Percentiles rank a stretch among this genome's conserved stretches.
phyloP scores from a whole-genome alignment of 2,797 vertebrate species.

The Vespertilio murinus region DNA sequence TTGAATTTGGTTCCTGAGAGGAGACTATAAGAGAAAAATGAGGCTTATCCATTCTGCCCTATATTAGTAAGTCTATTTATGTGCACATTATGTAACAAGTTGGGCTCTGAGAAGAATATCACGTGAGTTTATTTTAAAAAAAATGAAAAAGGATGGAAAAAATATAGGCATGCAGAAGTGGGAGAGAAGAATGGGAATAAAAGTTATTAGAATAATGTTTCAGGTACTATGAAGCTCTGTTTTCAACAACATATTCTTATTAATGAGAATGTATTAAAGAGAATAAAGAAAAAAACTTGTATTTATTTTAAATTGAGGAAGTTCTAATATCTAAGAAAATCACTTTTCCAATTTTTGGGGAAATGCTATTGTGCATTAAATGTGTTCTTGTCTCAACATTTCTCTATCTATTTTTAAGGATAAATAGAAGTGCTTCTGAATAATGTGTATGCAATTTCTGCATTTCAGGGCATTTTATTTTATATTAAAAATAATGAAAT shows the following conservation, averaged over 20 bases:
- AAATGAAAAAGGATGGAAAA: background rate
- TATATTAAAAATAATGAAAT: conserved; percentile 59
- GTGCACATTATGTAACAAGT: conserved; percentile 60
- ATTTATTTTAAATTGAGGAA: conserved; percentile 27
- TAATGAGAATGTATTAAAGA: background rate
- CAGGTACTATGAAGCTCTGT: background rate
- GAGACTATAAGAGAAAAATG: conserved; percentile 61
- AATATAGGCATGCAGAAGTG: background rate
- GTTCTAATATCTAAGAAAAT: conserved; percentile 21
- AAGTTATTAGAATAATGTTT: background rate
- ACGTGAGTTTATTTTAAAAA: conserved; percentile 23
- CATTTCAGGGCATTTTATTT: conserved; percentile 68
- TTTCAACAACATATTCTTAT: background rate
- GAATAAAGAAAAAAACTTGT: background rate
- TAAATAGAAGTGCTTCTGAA: conserved; percentile 72
- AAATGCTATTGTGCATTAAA: conserved; percentile 53
- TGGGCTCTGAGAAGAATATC: conserved; percentile 44
- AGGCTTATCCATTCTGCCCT: conserved; percentile 50
- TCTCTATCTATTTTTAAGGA: conserved; percentile 62
- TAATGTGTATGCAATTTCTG: conserved; percentile 53
- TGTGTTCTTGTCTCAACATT: conserved; percentile 40
- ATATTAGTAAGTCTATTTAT: conserved; percentile 72
- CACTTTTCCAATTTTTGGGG: conserved; percentile 56
- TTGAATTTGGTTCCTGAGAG: conserved; percentile 67
- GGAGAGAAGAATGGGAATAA: background rate